Conservation (phyloP, 2,113 vertebrate species). For the Eidolon helvum region DNA sequence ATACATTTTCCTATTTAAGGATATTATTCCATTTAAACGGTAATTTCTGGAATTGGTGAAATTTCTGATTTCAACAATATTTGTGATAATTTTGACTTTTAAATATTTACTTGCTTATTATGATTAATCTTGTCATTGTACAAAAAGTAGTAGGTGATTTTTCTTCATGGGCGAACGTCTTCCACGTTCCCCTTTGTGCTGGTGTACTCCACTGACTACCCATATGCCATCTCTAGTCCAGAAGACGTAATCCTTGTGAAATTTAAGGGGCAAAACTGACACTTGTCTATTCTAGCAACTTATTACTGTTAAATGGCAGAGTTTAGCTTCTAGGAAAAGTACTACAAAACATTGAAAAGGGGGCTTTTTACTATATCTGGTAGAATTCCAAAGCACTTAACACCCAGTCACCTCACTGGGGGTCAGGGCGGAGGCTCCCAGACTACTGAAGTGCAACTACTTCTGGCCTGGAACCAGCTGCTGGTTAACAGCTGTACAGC, state of each 20-base stretch:
- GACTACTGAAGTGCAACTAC: neutral
- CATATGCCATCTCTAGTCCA: neutral
- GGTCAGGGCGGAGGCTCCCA: neutral
- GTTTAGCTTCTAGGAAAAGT: neutral
- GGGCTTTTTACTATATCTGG: conserved; percentile 16
- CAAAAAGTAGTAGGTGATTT: neutral
- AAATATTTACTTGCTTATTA: neutral
- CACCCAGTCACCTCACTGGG: neutral
- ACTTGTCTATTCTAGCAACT: neutral
- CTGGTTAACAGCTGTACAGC: neutral
- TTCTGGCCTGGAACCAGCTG: neutral
- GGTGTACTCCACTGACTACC: neutral
- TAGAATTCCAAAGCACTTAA: conserved; percentile 57
- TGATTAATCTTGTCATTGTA: neutral
- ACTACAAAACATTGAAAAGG: neutral
- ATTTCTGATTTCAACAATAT: neutral
- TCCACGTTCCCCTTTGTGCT: neutral
- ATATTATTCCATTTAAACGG: neutral
- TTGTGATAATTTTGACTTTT: conserved; percentile 6
- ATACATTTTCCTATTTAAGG: neutral
- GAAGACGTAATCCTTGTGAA: conserved; percentile 28
- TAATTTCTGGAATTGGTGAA: conserved; percentile 12
- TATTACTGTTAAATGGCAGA: neutral
- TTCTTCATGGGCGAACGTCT: neutral
- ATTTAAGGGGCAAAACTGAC: neutral